Percentiles rank a stretch among this genome's conserved stretches.
Conservation (phyloP, 2,113 vertebrate genomes). For the Gyps fulvus region DNA sequence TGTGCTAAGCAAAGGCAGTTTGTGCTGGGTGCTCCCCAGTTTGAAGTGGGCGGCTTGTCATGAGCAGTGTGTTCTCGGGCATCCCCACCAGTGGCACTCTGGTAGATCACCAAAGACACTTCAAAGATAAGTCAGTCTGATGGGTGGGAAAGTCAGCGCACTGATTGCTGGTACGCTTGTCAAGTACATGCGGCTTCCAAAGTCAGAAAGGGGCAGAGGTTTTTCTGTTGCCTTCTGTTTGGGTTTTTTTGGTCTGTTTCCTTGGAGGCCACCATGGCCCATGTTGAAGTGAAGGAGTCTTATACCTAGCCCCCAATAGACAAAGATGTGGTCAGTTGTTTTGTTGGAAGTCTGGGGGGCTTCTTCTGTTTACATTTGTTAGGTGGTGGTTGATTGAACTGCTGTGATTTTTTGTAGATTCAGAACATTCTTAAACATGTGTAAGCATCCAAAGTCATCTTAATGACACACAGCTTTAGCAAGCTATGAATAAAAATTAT, state of each 20-base stretch:
- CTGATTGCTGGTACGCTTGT: fast-evolving
- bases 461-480: not conserved
- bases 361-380: not conserved
- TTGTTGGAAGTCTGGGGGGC: not conserved
- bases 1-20: not conserved
- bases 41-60: not conserved
- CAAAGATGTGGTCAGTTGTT: not conserved
- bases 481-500: not conserved
- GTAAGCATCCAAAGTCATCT: not conserved
- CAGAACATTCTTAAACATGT: not conserved
- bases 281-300: not conserved
- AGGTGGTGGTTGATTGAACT: not conserved
- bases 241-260: not conserved
- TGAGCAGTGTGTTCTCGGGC: fast-evolving
- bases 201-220: not conserved
- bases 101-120: fast-evolving
- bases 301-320: not conserved
- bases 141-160: not conserved
- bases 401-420: not conserved
- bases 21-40: not conserved
- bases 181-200: not conserved
- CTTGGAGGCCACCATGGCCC: not conserved
- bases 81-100: fast-evolving
- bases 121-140: not conserved
- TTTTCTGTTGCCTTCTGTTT: not conserved